A percentile compares a stretch with the other conserved stretches of the same genome.
Conservation (phyloP, 92 coral and sea anemone species). For the Parazoanthus swiftii region DNA sequence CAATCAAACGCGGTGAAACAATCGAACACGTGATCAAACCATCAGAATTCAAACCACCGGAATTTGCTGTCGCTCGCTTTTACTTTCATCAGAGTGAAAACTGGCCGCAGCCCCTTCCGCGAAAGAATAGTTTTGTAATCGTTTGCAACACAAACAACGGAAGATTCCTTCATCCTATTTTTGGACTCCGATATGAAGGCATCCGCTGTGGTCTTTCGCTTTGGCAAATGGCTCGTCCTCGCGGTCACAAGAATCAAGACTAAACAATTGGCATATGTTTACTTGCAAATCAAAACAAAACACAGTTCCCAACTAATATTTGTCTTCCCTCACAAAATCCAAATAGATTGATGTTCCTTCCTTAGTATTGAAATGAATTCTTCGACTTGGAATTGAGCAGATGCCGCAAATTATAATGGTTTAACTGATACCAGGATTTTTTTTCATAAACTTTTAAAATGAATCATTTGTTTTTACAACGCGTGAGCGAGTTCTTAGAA, state of each 20-base stretch:
- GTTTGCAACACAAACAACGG: not conserved
- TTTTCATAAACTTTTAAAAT: not conserved
- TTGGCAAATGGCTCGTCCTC: not conserved
- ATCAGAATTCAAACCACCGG: constrained; percentile 74
- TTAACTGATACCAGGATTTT: no score
- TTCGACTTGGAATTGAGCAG: not conserved
- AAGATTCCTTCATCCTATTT: constrained; percentile 7
- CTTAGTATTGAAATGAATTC: no score
- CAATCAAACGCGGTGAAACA: constrained; percentile 79
- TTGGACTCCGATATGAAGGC: not conserved
- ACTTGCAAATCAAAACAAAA: constrained; percentile 29
- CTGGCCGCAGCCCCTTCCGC: constrained; percentile 19
- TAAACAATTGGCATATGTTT: constrained; percentile 32
- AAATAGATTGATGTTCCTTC: not conserved
- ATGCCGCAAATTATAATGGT: not conserved
- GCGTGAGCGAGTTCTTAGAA: not conserved
- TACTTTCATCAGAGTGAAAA: not conserved
- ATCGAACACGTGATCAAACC: constrained; percentile 67
- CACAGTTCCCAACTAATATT: constrained; percentile 2
- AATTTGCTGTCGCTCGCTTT: constrained; percentile 53
- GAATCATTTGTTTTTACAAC: not conserved
- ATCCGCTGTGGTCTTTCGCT: not conserved
- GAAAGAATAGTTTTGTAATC: not conserved
- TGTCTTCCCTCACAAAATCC: not conserved
- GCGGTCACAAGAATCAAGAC: not conserved